Evolutionary conservation across 2,888 invertebrate genomes (phyloP).

Genomic region (Stomorhina lunata): DNA sequence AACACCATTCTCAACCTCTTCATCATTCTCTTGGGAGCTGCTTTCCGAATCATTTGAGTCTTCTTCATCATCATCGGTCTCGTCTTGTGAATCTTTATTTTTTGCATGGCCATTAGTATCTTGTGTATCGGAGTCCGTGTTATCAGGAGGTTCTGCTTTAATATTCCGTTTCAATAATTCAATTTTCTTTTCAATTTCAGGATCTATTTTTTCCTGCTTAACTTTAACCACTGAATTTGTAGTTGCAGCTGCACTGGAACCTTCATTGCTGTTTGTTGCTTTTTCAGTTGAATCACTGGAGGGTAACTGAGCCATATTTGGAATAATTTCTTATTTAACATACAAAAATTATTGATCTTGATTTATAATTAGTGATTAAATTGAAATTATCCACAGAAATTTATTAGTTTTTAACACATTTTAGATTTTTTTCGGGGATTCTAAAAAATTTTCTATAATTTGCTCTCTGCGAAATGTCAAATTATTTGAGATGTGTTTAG

Average conservation of each 20-base stretch:
- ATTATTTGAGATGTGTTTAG: constrained; percentile 29
- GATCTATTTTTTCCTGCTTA: constrained; percentile 76
- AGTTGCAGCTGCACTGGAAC: background rate
- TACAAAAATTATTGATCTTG: background rate
- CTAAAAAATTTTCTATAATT: constrained; percentile 37
- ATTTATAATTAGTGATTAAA: background rate
- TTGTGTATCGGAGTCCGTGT: background rate
- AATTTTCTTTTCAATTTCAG: constrained; percentile 75
- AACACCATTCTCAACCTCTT: background rate
- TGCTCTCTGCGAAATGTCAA: constrained; percentile 50
- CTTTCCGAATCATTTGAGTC: constrained; percentile 40
- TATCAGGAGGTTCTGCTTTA: constrained; percentile 46
- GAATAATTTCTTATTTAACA: background rate
- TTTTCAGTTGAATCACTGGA: background rate
- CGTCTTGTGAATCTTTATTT: constrained; percentile 15
- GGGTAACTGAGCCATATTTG: constrained; percentile 27
- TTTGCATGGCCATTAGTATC: constrained; percentile 16
- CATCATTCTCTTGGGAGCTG: constrained; percentile 39
- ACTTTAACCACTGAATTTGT: constrained; percentile 67
- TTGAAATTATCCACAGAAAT: background rate
- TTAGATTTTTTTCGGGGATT: constrained; percentile 8
- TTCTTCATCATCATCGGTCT: constrained; percentile 33
- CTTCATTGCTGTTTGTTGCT: background rate
- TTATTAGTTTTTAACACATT: constrained; percentile 16
- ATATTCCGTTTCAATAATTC: constrained; percentile 48